Evolutionary conservation across 30 jellyfish, hydroid and myxozoan genomes (phyloP).

Genomic region (Sanderia malayensis): DNA sequence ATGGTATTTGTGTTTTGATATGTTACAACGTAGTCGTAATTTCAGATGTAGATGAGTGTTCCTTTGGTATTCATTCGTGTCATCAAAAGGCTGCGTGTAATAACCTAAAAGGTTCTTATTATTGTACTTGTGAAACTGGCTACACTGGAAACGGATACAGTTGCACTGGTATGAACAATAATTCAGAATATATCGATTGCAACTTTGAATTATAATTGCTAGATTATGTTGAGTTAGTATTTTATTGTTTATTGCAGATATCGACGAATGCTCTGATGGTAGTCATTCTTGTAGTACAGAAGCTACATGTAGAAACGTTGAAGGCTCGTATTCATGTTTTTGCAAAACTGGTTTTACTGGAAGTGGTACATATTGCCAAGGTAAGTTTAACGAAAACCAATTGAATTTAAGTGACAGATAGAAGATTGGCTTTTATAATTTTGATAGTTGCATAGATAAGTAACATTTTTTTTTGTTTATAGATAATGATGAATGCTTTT

Average conservation of each 20-base stretch:
- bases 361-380: constrained; percentile 35
- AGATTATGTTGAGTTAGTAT: no score
- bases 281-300: constrained; percentile 24
- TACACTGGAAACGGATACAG: constrained; percentile 45
- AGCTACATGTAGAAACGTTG: constrained; percentile 15
- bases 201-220: no score
- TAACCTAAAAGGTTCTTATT: constrained; percentile 54
- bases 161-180: constrained; percentile 33
- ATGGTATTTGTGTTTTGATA: no score
- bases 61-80: constrained; percentile 24
- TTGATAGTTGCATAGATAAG: no score
- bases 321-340: constrained; percentile 17
- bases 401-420: no score
- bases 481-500: constrained; percentile 1
- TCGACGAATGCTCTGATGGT: constrained; percentile 48
- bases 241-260: constrained; percentile 15
- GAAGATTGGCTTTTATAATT: no score
- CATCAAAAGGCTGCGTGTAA: constrained; percentile 39
- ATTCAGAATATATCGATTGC: no score
- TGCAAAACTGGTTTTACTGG: constrained; percentile 41
- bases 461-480: not conserved
- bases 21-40: no score
- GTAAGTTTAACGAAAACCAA: no score
- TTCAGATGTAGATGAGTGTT: constrained; percentile 64
- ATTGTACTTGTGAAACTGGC: constrained; percentile 46